Conservation (phyloP, 2,888 invertebrate genomes). For the Eupeodes latifasciatus region DNA sequence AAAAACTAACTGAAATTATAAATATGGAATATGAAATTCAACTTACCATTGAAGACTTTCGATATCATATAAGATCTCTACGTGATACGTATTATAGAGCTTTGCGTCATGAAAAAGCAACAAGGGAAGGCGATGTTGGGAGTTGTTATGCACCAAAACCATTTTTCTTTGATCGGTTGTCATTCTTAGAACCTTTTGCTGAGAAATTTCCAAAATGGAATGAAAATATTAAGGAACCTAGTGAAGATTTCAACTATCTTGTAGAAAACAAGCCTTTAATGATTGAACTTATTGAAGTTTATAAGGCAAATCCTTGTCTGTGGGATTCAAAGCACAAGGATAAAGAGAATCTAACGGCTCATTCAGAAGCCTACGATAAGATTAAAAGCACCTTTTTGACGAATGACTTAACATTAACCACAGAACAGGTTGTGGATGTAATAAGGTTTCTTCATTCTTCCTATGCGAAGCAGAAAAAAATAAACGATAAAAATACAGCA, state of each 20-base stretch:
- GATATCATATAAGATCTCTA: constrained; percentile 56
- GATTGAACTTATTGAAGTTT: constrained; percentile 46
- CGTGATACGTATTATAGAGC: constrained; percentile 48
- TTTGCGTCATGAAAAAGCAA: constrained; percentile 22
- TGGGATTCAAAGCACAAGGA: constrained; percentile 55
- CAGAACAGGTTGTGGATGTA: constrained; percentile 43
- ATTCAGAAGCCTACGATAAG: constrained; percentile 38
- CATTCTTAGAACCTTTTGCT: constrained; percentile 50
- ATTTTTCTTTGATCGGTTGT: constrained; percentile 37
- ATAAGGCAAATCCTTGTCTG: constrained; percentile 39
- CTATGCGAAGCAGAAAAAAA: constrained; percentile 36
- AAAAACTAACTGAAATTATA: constrained; percentile 38
- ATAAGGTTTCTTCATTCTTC: constrained; percentile 54
- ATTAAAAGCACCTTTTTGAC: constrained; percentile 43
- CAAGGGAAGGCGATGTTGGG: not conserved
- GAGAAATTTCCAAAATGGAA: constrained; percentile 18
- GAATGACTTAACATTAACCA: constrained; percentile 36
- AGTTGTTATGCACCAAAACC: constrained; percentile 28
- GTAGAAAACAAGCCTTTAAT: constrained; percentile 53
- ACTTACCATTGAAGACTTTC: constrained; percentile 57
- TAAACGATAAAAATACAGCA: not conserved
- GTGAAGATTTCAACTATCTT: constrained; percentile 40
- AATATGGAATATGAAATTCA: constrained; percentile 26
- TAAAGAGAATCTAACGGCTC: not conserved
- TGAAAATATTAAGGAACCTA: not conserved